phyloP scores from a whole-genome alignment of 1,140 invertebrate genomes.

The Tetramorium alpestre region DNA sequence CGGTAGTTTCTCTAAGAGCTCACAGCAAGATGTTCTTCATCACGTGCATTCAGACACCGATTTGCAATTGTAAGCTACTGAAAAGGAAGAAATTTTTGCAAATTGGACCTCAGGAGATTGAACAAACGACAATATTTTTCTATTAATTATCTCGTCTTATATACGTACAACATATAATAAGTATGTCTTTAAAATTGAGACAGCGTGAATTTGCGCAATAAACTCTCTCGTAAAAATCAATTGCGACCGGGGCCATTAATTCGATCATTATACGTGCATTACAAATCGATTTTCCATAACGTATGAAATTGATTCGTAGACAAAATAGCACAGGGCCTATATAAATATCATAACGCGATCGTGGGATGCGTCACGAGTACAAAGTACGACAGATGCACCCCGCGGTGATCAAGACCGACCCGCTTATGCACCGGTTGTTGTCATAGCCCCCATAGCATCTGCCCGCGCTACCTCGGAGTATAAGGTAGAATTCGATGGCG shows the following conservation, averaged over 20 bases:
- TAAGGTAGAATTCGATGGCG: slow-evolving; percentile 70
- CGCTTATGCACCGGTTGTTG: slow-evolving; percentile 38
- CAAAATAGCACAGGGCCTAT: neutral
- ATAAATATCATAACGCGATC: slow-evolving; percentile 25
- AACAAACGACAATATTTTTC: neutral
- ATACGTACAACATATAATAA: neutral
- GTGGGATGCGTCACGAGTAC: slow-evolving; percentile 1
- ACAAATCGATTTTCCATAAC: neutral
- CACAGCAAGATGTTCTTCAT: neutral
- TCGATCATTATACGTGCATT: neutral
- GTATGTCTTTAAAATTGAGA: neutral
- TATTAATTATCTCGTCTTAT: neutral
- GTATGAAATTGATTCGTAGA: neutral
- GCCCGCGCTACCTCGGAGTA: slow-evolving; percentile 44
- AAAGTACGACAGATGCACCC: slow-evolving; percentile 23
- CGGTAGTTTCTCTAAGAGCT: neutral
- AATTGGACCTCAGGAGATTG: neutral
- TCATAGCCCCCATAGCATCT: slow-evolving; percentile 50
- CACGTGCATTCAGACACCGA: neutral
- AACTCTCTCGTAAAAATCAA: neutral
- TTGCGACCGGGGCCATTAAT: neutral
- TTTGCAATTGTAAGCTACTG: neutral
- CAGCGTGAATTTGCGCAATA: neutral
- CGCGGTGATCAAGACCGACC: slow-evolving; percentile 11
- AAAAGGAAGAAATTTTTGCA: neutral